Evolutionary conservation across 2,888 invertebrate species (phyloP).

Genomic region (Magallana nippona): DNA sequence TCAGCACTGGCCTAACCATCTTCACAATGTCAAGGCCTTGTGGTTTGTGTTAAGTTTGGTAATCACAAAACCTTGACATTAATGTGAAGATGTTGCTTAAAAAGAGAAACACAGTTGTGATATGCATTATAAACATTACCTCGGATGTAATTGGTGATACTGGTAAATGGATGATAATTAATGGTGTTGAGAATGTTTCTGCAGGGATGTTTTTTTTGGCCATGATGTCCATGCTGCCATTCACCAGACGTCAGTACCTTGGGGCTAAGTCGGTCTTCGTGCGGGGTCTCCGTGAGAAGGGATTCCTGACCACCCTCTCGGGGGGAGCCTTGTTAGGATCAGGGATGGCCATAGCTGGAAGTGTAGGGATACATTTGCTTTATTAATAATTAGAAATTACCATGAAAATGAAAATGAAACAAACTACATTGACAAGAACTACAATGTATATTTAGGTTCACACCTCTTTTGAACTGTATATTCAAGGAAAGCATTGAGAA

Average conservation of each 20-base stretch:
- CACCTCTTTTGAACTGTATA: too few relatives aligned
- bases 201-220: constrained; percentile 60
- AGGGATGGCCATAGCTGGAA: constrained; percentile 64
- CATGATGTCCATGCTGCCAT: constrained; percentile 58
- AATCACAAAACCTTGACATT: too few relatives aligned
- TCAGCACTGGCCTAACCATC: neutral
- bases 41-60: too few relatives aligned
- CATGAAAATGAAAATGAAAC: too few relatives aligned
- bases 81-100: too few relatives aligned
- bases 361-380: constrained; percentile 51
- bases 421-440: too few relatives aligned
- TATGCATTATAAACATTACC: too few relatives aligned
- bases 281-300: constrained; percentile 51
- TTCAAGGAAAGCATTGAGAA: too few relatives aligned
- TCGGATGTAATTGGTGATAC: too few relatives aligned
- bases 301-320: constrained; percentile 49
- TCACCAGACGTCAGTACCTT: constrained; percentile 47
- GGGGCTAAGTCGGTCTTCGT: constrained; percentile 47
- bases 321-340: constrained; percentile 60
- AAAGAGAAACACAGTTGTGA: too few relatives aligned
- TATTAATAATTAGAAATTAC: neutral
- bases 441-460: too few relatives aligned
- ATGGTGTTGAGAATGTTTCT: neutral
- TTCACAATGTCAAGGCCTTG: neutral
- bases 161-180: too few relatives aligned